These are phyloP conservation scores for Dermatemys mawii DNA, from an alignment of 2,113 vertebrate genomes.

Conservation along the genomic window DNA sequence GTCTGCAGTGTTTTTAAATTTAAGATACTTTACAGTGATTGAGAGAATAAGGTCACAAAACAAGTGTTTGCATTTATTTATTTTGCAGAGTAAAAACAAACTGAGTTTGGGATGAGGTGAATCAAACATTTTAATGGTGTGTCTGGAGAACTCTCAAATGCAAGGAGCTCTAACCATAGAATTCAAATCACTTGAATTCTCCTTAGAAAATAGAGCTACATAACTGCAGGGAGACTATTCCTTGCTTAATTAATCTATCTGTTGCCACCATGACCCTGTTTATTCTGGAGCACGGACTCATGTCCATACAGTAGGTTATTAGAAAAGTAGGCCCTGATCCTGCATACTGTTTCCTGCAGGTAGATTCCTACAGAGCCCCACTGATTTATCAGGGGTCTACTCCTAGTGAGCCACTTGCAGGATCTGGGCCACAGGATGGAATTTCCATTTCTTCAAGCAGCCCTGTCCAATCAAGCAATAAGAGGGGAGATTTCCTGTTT, in stretches of 20 bases:
- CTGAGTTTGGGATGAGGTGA: background rate
- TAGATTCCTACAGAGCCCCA: background rate
- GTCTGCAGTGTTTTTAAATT: background rate
- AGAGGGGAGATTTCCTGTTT: background rate
- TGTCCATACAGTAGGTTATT: background rate
- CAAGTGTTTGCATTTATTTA: background rate
- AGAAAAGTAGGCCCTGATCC: background rate
- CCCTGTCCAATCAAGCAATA: background rate
- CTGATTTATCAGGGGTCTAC: background rate
- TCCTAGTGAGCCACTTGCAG: background rate
- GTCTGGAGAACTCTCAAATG: background rate
- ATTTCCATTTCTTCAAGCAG: background rate
- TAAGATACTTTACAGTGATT: slow-evolving; percentile 7
- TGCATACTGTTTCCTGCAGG: background rate
- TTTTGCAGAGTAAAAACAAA: background rate
- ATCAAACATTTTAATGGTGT: background rate
- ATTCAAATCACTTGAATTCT: background rate
- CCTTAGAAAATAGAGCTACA: slow-evolving; percentile 2
- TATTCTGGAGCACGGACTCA: background rate
- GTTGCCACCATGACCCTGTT: background rate
- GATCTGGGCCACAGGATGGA: background rate
- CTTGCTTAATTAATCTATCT: slow-evolving; percentile 20
- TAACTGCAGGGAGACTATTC: background rate
- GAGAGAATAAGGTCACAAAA: slow-evolving; percentile 4
- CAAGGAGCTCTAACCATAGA: background rate